Conservation (phyloP, 2,888 invertebrate species). For the Ecliptopera silaceata region DNA sequence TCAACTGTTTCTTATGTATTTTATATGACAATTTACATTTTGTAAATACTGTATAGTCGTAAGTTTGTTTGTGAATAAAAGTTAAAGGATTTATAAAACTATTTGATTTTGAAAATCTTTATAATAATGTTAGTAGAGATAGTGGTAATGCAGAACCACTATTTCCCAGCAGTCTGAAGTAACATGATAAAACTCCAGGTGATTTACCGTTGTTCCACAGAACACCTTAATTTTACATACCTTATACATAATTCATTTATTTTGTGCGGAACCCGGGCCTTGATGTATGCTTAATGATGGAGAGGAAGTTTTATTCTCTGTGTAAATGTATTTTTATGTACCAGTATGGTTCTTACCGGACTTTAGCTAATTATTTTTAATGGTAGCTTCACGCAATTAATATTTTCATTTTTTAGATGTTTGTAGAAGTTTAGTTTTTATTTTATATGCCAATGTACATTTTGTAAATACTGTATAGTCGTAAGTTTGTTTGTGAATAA, state of each 20-base stretch:
- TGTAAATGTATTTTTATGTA: slow-evolving; percentile 3
- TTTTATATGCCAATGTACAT: no score
- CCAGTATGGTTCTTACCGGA: neutral
- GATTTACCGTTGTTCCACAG: slow-evolving; percentile 26
- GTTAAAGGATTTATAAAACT: no score
- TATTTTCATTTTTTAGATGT: no score
- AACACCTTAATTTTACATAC: slow-evolving; percentile 39
- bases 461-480: no score
- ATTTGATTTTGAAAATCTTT: neutral
- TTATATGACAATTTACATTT: no score
- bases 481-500: no score
- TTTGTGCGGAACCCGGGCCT: slow-evolving; percentile 28
- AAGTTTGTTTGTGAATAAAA: no score
- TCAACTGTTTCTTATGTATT: no score
- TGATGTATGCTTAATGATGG: slow-evolving; percentile 39
- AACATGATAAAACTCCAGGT: slow-evolving; percentile 34
- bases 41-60: no score
- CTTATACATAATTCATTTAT: slow-evolving; percentile 40
- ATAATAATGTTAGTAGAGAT: neutral
- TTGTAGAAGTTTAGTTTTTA: no score
- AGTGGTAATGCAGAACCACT: neutral
- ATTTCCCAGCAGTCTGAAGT: slow-evolving; percentile 20
- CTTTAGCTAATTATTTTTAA: neutral
- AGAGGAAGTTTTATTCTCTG: slow-evolving; percentile 24
- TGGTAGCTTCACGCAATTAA: no score